Conservation (phyloP, 2,888 invertebrate species). For the Lithosia quadra region DNA sequence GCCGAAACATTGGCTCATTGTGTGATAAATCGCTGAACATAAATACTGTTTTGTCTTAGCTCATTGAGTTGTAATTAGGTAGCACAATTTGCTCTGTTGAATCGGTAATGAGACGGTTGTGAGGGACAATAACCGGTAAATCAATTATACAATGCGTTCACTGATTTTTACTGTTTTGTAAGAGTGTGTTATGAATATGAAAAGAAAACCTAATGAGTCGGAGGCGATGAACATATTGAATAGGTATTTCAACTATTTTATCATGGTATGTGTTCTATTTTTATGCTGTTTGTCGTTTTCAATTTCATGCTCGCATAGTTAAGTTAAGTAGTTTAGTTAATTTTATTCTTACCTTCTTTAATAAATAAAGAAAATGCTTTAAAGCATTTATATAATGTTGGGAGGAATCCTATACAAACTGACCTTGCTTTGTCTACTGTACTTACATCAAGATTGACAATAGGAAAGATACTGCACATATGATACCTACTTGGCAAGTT, state of each 20-base stretch:
- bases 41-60: conserved; percentile 84
- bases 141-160: conserved; percentile 75
- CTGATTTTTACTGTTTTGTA: conserved; percentile 64
- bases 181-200: conserved; percentile 59
- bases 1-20: conserved; percentile 82
- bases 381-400: no score
- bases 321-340: conserved; percentile 2
- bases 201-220: conserved; percentile 44
- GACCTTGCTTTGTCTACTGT: no score
- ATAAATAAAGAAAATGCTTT: no score
- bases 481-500: background rate
- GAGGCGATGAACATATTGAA: conserved; percentile 40
- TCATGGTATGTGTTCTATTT: conserved; percentile 32
- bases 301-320: conserved; percentile 18
- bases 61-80: conserved; percentile 84
- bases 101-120: conserved; percentile 80
- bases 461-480: background rate
- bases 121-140: conserved; percentile 78
- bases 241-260: conserved; percentile 46
- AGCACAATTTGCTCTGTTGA: conserved; percentile 85
- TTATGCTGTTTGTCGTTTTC: conserved; percentile 33
- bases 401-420: no score
- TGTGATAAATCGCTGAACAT: conserved; percentile 85
- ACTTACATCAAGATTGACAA: background rate
- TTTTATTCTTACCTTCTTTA: background rate